Base-by-base conservation (phyloP, 2,797 vertebrate species). In the Iguana delicatissima region DNA sequence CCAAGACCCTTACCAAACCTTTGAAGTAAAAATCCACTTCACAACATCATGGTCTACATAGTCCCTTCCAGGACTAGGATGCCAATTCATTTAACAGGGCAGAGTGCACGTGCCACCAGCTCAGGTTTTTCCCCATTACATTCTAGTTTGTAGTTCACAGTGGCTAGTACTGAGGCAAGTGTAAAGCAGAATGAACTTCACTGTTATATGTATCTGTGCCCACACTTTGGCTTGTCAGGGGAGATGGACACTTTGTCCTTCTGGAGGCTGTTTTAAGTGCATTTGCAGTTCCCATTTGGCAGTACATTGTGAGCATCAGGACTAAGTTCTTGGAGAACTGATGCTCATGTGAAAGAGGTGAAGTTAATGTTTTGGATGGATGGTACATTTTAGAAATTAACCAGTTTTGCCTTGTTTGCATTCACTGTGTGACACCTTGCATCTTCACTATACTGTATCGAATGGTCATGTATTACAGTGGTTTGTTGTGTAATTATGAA, bases 111-210 rank as follows among this genome's bases (percentile, higher is more conserved):
- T n/a, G 18, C 64, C 6, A 46, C 50, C 32, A 72, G 64, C 22
- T n/a, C 42, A 85, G 6, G 14, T 10, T 62, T 77, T 85, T 38
- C 67, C 2, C 32, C 7, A 29, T 59, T 64, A 20, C 62, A 52
- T 88, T 77, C 12, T 32, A 89, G n/a, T 84, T 84, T 80, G 32
- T n/a, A 87, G 86, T 42, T 72, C 38, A 62, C 26, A 24, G 38
- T 69, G 62, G 18, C 35, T 80, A 57, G 20, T 46, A n/a, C 26
- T 57, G 13, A 80, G 5, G 13, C 13, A 50, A 80, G 14, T 32
- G 10, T 59, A 85, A 73, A 80, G 6, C 55, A 77, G 20, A 24
- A 67, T 67, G 32, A 50, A 84, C 18, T 84, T 29, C 85, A 6
- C 52, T 57, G 84, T 57, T 86, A 22, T 62, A 35, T 50, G n/a